A percentile compares a stretch with the other conserved stretches of the same genome.
Evolutionary conservation across 37 sponge, comb jelly and placozoan species (phyloP).

Genomic region (Halichondria panicea): DNA sequence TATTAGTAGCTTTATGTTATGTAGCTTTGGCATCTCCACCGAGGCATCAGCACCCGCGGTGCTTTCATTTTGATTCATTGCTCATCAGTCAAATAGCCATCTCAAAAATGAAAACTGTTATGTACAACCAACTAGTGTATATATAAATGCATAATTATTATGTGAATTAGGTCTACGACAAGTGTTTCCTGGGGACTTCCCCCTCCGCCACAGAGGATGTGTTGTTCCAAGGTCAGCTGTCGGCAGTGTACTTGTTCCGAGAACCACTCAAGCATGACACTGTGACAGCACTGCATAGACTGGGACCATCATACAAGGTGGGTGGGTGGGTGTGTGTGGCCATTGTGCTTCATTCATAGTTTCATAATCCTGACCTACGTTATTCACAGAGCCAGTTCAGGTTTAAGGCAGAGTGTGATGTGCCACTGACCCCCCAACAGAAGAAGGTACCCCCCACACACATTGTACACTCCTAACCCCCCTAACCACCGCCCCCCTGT

Average conservation of each 20-base stretch:
- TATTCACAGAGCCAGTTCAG: slow-evolving; percentile 76
- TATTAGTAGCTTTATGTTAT: too few species aligned
- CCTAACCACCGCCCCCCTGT: too few species aligned
- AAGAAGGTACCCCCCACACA: slow-evolving; percentile 49
- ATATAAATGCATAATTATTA: too few species aligned
- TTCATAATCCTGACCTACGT: background rate
- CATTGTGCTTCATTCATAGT: background rate
- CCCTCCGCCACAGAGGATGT: slow-evolving; percentile 66
- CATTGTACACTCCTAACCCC: too few species aligned
- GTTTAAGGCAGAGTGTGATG: slow-evolving; percentile 72
- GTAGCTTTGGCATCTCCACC: too few species aligned
- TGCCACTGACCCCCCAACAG: slow-evolving; percentile 47
- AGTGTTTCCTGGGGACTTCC: slow-evolving; percentile 88
- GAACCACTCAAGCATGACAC: slow-evolving; percentile 61
- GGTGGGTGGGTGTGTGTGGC: background rate
- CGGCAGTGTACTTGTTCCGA: slow-evolving; percentile 79
- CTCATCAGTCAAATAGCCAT: too few species aligned
- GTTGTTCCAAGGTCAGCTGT: slow-evolving; percentile 87
- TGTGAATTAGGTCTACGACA: slow-evolving; percentile 94
- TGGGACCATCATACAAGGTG: slow-evolving; percentile 86
- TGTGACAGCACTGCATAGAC: slow-evolving; percentile 59
- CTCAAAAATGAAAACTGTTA: too few species aligned
- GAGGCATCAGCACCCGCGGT: too few species aligned
- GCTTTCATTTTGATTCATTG: too few species aligned
- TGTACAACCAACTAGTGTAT: too few species aligned